phyloP scores from a whole-genome alignment of 2,797 vertebrate species.

The Rhynchonycteris naso region DNA sequence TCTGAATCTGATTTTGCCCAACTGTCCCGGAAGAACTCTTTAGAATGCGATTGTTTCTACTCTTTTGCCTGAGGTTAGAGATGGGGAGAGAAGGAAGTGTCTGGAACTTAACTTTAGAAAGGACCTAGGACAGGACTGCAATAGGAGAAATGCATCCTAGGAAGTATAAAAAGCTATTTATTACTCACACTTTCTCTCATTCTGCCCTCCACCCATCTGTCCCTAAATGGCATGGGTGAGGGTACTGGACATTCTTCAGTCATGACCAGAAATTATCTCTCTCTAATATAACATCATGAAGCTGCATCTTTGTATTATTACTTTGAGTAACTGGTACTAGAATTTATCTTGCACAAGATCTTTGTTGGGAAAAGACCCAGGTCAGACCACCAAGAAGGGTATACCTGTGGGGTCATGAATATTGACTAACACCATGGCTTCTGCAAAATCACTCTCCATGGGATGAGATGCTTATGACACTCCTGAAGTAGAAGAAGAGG shows the following conservation, averaged over 20 bases:
- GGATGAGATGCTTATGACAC: not conserved
- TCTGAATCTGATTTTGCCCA: not conserved
- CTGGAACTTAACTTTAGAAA: not conserved
- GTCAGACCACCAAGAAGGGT: not conserved
- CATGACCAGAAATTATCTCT: not conserved
- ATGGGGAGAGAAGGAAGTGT: not conserved
- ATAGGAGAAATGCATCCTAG: not conserved
- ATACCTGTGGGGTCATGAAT: not conserved
- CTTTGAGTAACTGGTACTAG: not conserved
- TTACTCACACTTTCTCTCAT: not conserved
- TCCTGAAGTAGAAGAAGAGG: not conserved
- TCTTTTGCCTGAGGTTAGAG: not conserved
- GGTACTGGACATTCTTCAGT: not conserved
- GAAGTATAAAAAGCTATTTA: not conserved
- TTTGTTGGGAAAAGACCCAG: not conserved
- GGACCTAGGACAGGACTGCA: rapidly evolving
- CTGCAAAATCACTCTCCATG: not conserved
- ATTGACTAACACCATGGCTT: not conserved
- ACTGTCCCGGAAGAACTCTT: not conserved
- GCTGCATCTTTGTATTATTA: not conserved
- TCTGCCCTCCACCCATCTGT: not conserved
- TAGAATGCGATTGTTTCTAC: not conserved
- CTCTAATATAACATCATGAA: not conserved
- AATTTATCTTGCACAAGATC: not conserved
- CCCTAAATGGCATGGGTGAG: not conserved